Percentiles rank a stretch among this genome's conserved stretches.
phyloP scores from a whole-genome alignment of 1,140 invertebrate genomes.

The Goniozus legneri region DNA sequence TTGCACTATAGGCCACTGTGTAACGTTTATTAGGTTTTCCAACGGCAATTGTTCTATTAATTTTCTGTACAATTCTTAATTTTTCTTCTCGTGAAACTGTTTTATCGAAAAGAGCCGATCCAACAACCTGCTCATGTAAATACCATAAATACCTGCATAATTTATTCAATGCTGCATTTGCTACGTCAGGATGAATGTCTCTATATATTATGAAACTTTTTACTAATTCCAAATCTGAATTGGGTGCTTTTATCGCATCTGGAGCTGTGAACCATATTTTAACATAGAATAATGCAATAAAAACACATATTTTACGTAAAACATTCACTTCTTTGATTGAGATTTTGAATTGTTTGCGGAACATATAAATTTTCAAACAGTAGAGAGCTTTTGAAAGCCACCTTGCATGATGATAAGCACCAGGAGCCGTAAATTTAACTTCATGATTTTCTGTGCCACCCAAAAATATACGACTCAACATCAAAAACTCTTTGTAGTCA shows the following conservation, averaged over 20 bases:
- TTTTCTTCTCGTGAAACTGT: slow-evolving; percentile 19
- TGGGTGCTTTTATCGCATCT: slow-evolving; percentile 10
- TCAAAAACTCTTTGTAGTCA: neutral
- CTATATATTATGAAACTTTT: slow-evolving; percentile 13
- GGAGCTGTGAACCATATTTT: slow-evolving; percentile 16
- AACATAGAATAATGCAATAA: slow-evolving; percentile 14
- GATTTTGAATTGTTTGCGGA: neutral
- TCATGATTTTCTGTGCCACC: neutral
- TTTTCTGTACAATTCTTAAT: neutral
- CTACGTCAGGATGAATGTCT: slow-evolving; percentile 15
- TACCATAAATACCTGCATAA: slow-evolving; percentile 32
- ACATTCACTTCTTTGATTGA: neutral
- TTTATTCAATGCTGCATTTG: slow-evolving; percentile 19
- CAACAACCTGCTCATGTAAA: slow-evolving; percentile 22
- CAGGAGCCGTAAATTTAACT: slow-evolving; percentile 30
- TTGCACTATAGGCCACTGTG: neutral
- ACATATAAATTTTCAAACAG: slow-evolving; percentile 31
- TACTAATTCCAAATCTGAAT: slow-evolving; percentile 10
- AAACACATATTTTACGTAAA: slow-evolving; percentile 15
- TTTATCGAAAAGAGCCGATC: slow-evolving; percentile 32
- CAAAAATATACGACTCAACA: neutral
- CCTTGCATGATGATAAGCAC: slow-evolving; percentile 35
- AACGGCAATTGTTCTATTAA: neutral
- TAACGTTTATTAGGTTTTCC: neutral
- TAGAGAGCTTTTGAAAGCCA: slow-evolving; percentile 41